Percentiles rank a stretch among this genome's conserved stretches.
Evolutionary conservation across 2,888 invertebrate species (phyloP).

Genomic region (Isotomurus palustris): DNA sequence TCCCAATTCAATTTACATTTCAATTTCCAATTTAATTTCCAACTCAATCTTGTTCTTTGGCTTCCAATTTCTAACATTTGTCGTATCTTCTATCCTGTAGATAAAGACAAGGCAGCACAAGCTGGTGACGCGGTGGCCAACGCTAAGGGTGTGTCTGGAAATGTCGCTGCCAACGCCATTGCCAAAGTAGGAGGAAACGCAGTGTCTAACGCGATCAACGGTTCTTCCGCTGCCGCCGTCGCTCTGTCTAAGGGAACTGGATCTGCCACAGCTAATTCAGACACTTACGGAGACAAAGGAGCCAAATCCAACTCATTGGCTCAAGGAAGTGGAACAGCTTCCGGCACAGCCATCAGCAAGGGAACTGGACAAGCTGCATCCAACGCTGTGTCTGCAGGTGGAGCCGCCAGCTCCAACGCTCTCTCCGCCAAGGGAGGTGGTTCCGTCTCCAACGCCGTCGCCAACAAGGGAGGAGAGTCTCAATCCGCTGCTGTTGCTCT

Average conservation of each 20-base stretch:
- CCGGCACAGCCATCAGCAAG: slow-evolving; percentile 1
- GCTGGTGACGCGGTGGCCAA: slow-evolving; percentile 9
- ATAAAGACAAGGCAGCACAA: too few species aligned
- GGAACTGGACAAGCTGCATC: slow-evolving; percentile 5
- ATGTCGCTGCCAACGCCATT: slow-evolving; percentile 11
- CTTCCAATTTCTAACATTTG: too few species aligned
- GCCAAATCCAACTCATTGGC: slow-evolving; percentile 5
- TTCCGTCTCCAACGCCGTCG: slow-evolving; percentile 3
- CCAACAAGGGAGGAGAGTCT: slow-evolving; percentile 3
- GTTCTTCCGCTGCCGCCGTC: slow-evolving; percentile 6
- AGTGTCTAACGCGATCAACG: slow-evolving; percentile 12
- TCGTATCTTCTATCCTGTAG: too few species aligned
- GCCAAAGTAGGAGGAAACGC: slow-evolving; percentile 11
- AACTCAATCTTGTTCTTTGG: too few species aligned
- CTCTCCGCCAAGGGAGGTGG: slow-evolving; percentile 9
- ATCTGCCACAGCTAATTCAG: slow-evolving; percentile 2
- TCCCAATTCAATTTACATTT: too few species aligned
- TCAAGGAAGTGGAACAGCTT: slow-evolving; percentile 7
- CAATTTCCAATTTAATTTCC: too few species aligned
- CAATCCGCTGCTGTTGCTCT: not conserved
- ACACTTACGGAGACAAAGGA: slow-evolving; percentile 10
- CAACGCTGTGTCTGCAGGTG: slow-evolving; percentile 11
- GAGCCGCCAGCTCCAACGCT: slow-evolving; percentile 7
- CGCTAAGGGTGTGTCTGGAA: slow-evolving; percentile 6
- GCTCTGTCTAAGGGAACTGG: slow-evolving; percentile 3